Conservation (phyloP, 2,797 vertebrate species). For the Oryzias sinensis region DNA sequence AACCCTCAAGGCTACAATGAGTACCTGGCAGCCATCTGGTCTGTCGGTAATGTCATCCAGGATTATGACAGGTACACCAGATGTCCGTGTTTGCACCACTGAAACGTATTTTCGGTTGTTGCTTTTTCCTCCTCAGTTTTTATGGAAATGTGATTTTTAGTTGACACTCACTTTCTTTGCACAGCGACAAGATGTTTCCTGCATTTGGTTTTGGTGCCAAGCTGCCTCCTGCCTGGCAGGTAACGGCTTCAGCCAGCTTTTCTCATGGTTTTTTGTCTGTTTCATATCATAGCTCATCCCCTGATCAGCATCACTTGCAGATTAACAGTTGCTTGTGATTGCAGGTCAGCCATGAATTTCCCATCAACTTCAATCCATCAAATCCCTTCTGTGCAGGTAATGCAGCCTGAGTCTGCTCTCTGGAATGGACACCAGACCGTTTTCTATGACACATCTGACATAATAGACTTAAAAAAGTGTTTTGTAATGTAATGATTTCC, state of each 20-base stretch:
- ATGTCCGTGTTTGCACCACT: too few relatives aligned
- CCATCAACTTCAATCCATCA: slow-evolving; percentile 89
- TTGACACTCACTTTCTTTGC: slow-evolving; percentile 19
- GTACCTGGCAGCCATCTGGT: slow-evolving; percentile 93
- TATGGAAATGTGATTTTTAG: too few relatives aligned
- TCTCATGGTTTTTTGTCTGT: too few relatives aligned
- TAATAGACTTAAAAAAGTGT: too few relatives aligned
- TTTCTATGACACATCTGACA: too few relatives aligned
- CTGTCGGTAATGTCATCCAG: slow-evolving; percentile 91
- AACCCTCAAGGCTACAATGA: slow-evolving; percentile 92
- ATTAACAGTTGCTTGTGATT: slow-evolving; percentile 36
- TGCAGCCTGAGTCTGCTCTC: too few relatives aligned
- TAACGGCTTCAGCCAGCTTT: slow-evolving; percentile 51
- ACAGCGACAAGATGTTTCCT: slow-evolving; percentile 97
- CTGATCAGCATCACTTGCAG: too few relatives aligned
- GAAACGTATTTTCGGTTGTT: too few relatives aligned
- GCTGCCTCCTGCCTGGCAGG: slow-evolving; percentile 92
- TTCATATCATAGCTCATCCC: too few relatives aligned
- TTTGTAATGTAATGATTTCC: too few relatives aligned
- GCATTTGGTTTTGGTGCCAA: slow-evolving; percentile 96
- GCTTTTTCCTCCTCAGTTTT: too few relatives aligned
- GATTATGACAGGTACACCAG: slow-evolving; percentile 89
- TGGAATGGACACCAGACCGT: too few relatives aligned
- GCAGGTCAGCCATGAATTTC: slow-evolving; percentile 94
- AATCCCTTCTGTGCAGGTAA: slow-evolving; percentile 89